A percentile compares a stretch with the other conserved stretches of the same genome.
Evolutionary conservation across 2,797 vertebrate species (phyloP).

Genomic region (Myoxocephalus aenaeus): DNA sequence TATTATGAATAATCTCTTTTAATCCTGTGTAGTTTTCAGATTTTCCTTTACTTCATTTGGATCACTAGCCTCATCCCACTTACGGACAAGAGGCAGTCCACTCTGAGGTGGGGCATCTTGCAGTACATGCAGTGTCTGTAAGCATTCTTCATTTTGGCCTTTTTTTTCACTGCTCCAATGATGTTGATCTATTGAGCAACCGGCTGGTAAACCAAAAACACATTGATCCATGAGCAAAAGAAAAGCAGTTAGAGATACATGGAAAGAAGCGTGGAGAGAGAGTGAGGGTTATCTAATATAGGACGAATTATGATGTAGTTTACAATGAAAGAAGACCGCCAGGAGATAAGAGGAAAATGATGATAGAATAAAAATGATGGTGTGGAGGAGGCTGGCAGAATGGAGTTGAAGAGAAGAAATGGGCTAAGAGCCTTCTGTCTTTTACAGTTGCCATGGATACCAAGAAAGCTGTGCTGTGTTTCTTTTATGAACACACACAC

Average conservation of each 20-base stretch:
- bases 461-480: conserved; percentile 73
- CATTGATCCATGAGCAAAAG: not conserved
- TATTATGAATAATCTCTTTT: conserved; percentile 1
- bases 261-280: not conserved
- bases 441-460: conserved; percentile 89
- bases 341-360: conserved; percentile 6
- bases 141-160: not conserved
- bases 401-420: conserved; percentile 68
- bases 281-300: not conserved
- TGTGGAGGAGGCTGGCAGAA: conserved; percentile 54
- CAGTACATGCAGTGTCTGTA: not conserved
- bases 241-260: not conserved
- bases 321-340: conserved; percentile 20
- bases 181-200: not conserved
- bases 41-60: conserved; percentile 1
- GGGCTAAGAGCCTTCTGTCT: conserved; percentile 77
- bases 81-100: not conserved
- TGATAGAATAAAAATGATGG: not conserved
- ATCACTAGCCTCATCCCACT: not conserved
- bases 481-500: conserved; percentile 47
- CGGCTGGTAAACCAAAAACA: not conserved
- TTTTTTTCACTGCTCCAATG: not conserved
- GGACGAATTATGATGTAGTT: not conserved
- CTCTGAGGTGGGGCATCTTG: not conserved
- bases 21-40: not conserved